Evolutionary conservation across 2,888 invertebrate species (phyloP), one percentile per base, ranked within the genome.

Genomic region (Gastrophysa polygoni): DNA sequence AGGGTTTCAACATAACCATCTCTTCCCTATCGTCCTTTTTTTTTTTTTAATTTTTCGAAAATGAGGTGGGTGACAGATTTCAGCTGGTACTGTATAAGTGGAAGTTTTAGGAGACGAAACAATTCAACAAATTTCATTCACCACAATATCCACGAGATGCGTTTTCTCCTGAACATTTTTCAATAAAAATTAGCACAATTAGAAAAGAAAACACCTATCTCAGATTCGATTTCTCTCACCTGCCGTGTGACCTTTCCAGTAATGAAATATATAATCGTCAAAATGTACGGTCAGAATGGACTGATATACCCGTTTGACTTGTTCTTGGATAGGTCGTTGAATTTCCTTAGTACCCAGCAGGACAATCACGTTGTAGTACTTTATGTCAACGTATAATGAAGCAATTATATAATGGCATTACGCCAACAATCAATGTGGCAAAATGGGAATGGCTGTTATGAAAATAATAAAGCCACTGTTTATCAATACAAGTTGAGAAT

Each of bases 201-300:
- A 38, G 38, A 14, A 38, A n/a, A 3, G 38, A 38, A 38, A 38
- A 10, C 11, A 38, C n/a, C 11, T 38, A 38, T 38, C 38, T 38
- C 14, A 6, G 38, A 38, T 38, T 38, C 38, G 63, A 60, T 63
- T 63, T 63, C 63, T 63, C 60, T 63, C 56, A 59, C 59, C 56
- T 57, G 29, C 57, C n/a, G n/a, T 16, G 14, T 57, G 61, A 55
- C 60, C 60, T 60, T 55, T 32, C 10, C 32, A 7, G 32, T 32
- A 11, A 32, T n/a, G n/a, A n/a, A n/a, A n/a, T n/a, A 32, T 32
- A 11, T 38, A 4, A 38, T 7, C 24, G 24, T 24, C 38, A 38
- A 38, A 38, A 38, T 38, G 14, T 38, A 38, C 14, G 14, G 38
- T 4, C 14, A 10, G 38, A 38, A 38, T 38, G 11, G 38, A 11